Conservation (phyloP, 2,888 invertebrate genomes). For the Sinodicranocentrus sp. region DNA sequence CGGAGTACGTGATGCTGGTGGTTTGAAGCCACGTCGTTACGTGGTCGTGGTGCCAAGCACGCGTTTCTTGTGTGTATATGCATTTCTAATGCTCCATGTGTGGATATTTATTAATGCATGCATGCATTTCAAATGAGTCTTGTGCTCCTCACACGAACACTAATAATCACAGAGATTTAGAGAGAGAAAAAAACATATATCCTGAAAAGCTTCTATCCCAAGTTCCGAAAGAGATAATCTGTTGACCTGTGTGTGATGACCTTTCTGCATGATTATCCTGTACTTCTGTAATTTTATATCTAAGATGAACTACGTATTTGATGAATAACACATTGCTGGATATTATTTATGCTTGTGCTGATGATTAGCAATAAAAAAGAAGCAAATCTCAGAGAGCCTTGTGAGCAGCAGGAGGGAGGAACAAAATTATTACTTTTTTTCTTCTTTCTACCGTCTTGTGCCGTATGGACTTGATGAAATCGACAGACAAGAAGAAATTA, state of each 20-base stretch:
- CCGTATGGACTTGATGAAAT: slow-evolving; percentile 8
- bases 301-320: no score
- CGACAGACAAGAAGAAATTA: not conserved
- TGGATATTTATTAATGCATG: not conserved
- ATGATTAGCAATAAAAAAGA: slow-evolving; percentile 24
- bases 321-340: no score
- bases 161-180: not conserved
- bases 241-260: slow-evolving; percentile 5
- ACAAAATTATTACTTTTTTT: not conserved
- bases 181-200: not conserved
- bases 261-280: not conserved
- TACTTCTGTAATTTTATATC: no score
- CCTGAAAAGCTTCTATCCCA: not conserved
- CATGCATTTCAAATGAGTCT: slow-evolving; percentile 16
- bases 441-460: no score
- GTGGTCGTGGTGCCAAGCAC: slow-evolving; percentile 67
- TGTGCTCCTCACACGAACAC: not conserved
- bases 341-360: slow-evolving; percentile 10
- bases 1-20: slow-evolving; percentile 25
- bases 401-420: not conserved
- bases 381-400: not conserved
- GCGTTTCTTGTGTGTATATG: slow-evolving; percentile 29
- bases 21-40: slow-evolving; percentile 32
- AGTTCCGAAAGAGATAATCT: slow-evolving; percentile 7
- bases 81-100: slow-evolving; percentile 5